Evolutionary conservation across 2,797 vertebrate genomes (phyloP), one percentile per base, ranked within the genome.

Genomic region (Typhlichthys eigenmanni): DNA sequence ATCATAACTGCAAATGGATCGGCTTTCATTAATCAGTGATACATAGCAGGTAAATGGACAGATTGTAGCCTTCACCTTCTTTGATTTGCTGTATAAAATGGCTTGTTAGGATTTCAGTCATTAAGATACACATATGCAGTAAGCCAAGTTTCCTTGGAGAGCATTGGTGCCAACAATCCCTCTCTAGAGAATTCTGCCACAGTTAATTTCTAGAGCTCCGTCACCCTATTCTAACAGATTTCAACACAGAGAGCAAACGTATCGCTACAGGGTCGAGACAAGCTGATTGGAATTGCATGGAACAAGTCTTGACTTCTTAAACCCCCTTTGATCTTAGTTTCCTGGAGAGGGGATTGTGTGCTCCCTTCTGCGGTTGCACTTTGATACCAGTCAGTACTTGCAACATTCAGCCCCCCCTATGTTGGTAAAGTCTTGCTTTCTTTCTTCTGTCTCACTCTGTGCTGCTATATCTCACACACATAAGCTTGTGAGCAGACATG

Each of bases 281-380:
- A 45, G 72, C 71, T 64, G 74, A 68, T 64, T 78, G 66, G 77
- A 89, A 84, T 81, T 61, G 62, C 86, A 88, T 76, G 58, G 75
- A 87, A 80, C 80, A 84, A 88, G 82, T 84, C 85, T 73, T 75
- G 82, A 84, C 87, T 87, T 73, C 84, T 89, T 90, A 88, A 91
- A 90, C 91, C 88, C 77, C 8, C 88, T 90, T 91, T 90, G 87
- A 92, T 91, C 84, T 88, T 74, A 47, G 45, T 86, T 88, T 90
- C 87, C 85, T 88, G 85, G 76, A 90, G 87, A 89, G 81, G 73
- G 88, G 87, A 90, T 90, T 89, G 89, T 88, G 78, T 78, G 82
- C 81, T 76, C 50, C 54, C 70, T 85, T 86, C 82, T 76, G 70
- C 86, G 85, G 71, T 86, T 86, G 78, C 83, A 84, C 82, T 88